These are phyloP conservation scores for Coelinius sp. DNA, from an alignment of 2,888 invertebrate genomes.

Conservation along the genomic window DNA sequence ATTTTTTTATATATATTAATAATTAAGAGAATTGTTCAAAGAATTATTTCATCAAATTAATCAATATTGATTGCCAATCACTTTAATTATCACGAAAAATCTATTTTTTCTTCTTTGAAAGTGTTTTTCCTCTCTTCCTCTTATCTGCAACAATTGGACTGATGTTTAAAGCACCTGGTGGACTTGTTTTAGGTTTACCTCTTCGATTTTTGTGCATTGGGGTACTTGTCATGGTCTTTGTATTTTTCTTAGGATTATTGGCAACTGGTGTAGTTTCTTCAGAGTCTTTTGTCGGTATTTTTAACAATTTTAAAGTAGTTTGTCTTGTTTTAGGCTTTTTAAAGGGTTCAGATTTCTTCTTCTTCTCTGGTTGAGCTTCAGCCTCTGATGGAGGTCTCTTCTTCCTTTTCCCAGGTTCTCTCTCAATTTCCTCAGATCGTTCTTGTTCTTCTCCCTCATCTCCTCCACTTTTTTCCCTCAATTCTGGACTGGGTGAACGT, in stretches of 20 bases:
- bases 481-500: not conserved
- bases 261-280: not conserved
- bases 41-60: not conserved
- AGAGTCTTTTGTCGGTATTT: not conserved
- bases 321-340: not conserved
- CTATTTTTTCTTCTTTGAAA: not conserved
- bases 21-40: too few relatives aligned
- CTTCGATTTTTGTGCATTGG: constrained; percentile 11
- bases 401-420: not conserved
- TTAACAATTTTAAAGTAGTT: constrained; percentile 1
- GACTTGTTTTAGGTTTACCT: not conserved
- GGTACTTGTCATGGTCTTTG: constrained; percentile 33
- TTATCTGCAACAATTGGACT: constrained; percentile 30
- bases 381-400: not conserved
- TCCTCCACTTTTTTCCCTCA: not conserved
- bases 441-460: not conserved
- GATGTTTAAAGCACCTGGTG: not conserved
- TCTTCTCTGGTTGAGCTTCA: not conserved
- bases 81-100: too few relatives aligned
- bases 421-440: not conserved
- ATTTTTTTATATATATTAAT: too few relatives aligned
- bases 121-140: not conserved
- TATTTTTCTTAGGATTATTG: not conserved
- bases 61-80: not conserved
- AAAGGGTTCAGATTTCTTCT: not conserved